Evolutionary conservation across 2,797 vertebrate genomes (phyloP), one percentile per base, ranked within the genome.

Genomic region (Gymnoscopelus microlampas): DNA sequence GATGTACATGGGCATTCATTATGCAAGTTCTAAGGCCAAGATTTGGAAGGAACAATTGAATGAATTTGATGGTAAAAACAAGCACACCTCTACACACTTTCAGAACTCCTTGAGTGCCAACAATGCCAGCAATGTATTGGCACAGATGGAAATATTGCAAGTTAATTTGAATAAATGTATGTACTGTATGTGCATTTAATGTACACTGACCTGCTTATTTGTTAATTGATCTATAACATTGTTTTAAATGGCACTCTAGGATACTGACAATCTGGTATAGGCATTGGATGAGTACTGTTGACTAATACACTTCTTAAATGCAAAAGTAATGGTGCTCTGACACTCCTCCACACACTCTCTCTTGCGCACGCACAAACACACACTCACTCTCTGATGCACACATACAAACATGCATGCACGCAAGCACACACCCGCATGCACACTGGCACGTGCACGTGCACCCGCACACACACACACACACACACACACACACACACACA

Each of bases 1-100:
- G 26, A 88, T 85, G 92, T 91, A 89, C 90, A 82, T 90, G 89
- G 91, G 88, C 83, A 88, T 13, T 26, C 60, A 83, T 80, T 93
- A 88, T 93, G 87, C 91, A 90, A 92, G 79, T 86, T 50, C 79
- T 29, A 29, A 29, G 26, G 26, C 26, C 26, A 29, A 29, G 26
- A 29, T 29, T 29, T 29, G 26, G 26, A 29, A 29, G 3, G 4
- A 35, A 35, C 5, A 5, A 6, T 35, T 5, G 32, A 35, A 35
- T 35, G 5, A 35, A 74, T 77, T 29, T 61, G 61, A 80, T 29
- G 1, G 32, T n/a, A 23, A 53, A 53, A 23, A 29, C 24, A 63
- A 68, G 57, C 24, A 54, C 35, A 39, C 49, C 55, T 56, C 12
- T 35, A 35, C 48, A 19, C 50, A 72, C 55, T 32, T 68, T 56